Conservation (phyloP, 2,888 invertebrate species). For the Bugulina stolonifera region DNA sequence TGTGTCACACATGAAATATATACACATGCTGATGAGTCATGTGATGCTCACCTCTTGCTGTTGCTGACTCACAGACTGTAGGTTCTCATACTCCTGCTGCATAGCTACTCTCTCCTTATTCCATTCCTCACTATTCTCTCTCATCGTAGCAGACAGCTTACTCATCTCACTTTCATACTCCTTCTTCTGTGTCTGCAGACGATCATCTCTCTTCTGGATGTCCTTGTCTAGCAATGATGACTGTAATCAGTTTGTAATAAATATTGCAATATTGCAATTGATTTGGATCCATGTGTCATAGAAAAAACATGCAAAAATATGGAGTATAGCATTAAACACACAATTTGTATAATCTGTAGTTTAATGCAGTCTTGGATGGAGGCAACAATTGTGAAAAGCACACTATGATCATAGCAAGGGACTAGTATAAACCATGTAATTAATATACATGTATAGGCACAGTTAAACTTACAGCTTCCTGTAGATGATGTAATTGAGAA, state of each 20-base stretch:
- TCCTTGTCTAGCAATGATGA: neutral
- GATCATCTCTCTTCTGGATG: neutral
- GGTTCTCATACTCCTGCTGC: slow-evolving; percentile 44
- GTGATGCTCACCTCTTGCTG: slow-evolving; percentile 40
- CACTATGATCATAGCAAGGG: too few relatives aligned
- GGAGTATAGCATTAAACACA: too few relatives aligned
- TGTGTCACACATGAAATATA: too few relatives aligned
- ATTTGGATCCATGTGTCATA: too few relatives aligned
- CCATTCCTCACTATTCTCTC: slow-evolving; percentile 43
- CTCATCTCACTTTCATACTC: slow-evolving; percentile 43
- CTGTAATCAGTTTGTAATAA: too few relatives aligned
- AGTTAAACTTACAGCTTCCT: neutral
- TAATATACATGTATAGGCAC: neutral
- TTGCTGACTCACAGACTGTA: slow-evolving; percentile 42
- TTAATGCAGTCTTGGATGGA: too few relatives aligned
- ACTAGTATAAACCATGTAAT: too few relatives aligned
- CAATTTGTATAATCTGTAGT: too few relatives aligned
- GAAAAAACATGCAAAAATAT: too few relatives aligned
- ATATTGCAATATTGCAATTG: too few relatives aligned
- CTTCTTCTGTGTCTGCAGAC: slow-evolving; percentile 33
- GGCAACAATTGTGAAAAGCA: neutral
- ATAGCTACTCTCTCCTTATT: slow-evolving; percentile 46
- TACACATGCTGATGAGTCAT: neutral
- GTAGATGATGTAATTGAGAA: slow-evolving; percentile 1
- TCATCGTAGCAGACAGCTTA: slow-evolving; percentile 39